Percentiles rank a stretch among this genome's conserved stretches.
phyloP scores from a whole-genome alignment of 2,888 invertebrate species.

The Melinopterus prodromus region DNA sequence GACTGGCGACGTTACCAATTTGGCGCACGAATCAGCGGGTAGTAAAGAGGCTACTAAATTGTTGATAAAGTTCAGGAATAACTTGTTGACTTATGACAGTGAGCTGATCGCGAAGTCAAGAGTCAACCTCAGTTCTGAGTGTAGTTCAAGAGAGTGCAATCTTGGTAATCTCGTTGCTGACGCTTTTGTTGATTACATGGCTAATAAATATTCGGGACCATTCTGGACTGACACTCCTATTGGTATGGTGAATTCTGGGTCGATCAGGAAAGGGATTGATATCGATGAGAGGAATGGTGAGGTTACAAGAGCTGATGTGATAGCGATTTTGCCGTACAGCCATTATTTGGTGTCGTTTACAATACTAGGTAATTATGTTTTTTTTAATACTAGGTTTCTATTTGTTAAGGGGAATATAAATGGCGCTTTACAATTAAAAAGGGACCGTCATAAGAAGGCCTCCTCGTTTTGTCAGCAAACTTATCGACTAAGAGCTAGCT shows the following conservation, averaged over 20 bases:
- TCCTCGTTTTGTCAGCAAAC: no score
- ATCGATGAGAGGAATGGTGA: slow-evolving; percentile 60
- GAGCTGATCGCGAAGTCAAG: slow-evolving; percentile 42
- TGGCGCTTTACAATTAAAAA: no score
- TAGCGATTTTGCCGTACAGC: slow-evolving; percentile 79
- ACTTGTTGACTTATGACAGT: not conserved
- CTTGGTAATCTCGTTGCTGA: slow-evolving; percentile 85
- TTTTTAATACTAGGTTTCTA: no score
- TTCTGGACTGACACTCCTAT: slow-evolving; percentile 84
- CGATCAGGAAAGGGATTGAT: slow-evolving; percentile 74
- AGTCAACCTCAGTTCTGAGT: slow-evolving; percentile 55
- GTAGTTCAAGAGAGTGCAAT: slow-evolving; percentile 82
- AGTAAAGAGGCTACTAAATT: not conserved
- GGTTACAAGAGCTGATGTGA: slow-evolving; percentile 76
- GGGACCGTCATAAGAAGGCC: no score
- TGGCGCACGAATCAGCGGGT: not conserved
- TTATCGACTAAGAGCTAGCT: no score
- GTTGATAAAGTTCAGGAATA: not conserved
- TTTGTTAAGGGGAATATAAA: no score
- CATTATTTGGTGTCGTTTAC: slow-evolving; percentile 72
- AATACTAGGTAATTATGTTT: slow-evolving; percentile 68
- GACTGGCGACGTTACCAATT: slow-evolving; percentile 68
- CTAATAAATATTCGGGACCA: slow-evolving; percentile 58
- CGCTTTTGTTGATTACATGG: slow-evolving; percentile 73
- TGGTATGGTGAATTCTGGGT: slow-evolving; percentile 79